These are phyloP conservation scores for Mustela lutreola DNA, from an alignment of 2,113 vertebrate species.

Conservation along the genomic window DNA sequence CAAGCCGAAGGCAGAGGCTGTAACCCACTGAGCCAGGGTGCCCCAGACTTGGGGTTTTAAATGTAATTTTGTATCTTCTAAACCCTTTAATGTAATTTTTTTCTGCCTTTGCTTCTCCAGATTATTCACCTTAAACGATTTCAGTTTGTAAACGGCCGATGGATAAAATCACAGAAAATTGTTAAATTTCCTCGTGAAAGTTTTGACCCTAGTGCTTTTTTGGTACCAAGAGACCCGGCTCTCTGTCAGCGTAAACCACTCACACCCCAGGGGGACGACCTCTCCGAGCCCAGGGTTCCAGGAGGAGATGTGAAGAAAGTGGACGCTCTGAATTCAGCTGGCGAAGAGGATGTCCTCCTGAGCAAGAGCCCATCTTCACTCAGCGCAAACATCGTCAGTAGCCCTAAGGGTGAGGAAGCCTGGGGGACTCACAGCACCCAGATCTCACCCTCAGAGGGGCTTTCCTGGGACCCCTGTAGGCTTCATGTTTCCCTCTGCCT, in stretches of 20 bases:
- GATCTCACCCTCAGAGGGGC: neutral
- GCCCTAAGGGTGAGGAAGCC: slow-evolving; percentile 91
- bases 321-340: slow-evolving; percentile 86
- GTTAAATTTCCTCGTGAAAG: slow-evolving; percentile 97
- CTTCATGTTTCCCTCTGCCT: neutral
- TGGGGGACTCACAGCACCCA: neutral
- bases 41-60: neutral
- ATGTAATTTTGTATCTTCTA: slow-evolving; percentile 40
- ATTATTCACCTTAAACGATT: slow-evolving; percentile 99
- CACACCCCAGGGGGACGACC: slow-evolving; percentile 85
- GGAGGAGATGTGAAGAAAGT: slow-evolving; percentile 86
- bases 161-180: slow-evolving; percentile 99
- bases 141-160: slow-evolving; percentile 98
- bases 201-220: slow-evolving; percentile 97
- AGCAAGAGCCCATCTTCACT: slow-evolving; percentile 92
- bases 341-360: slow-evolving; percentile 87
- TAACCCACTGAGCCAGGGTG: too few species aligned
- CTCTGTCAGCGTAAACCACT: slow-evolving; percentile 87
- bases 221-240: slow-evolving; percentile 94
- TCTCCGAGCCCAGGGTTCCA: slow-evolving; percentile 76
- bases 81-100: slow-evolving; percentile 48
- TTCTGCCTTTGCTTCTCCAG: slow-evolving; percentile 83
- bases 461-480: neutral
- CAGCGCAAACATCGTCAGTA: slow-evolving; percentile 86
- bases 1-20: too few species aligned